Conservation (phyloP, 2,888 invertebrate genomes). For the Erynnis tages region DNA sequence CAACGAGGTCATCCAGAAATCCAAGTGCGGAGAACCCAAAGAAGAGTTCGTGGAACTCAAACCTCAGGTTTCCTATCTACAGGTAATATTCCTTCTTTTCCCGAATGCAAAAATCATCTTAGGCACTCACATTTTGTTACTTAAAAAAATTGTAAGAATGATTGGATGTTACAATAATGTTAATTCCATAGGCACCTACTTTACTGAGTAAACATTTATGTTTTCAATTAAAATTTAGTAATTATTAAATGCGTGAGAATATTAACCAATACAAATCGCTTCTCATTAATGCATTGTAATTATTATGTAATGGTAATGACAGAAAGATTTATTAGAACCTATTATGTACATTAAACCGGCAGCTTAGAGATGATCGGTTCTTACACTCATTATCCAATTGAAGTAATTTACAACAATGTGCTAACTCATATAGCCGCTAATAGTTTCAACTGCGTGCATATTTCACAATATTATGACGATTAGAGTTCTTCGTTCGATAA, state of each 20-base stretch:
- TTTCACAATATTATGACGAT: not conserved
- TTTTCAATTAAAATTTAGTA: too few relatives aligned
- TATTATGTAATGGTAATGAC: too few relatives aligned
- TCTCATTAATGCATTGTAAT: not conserved
- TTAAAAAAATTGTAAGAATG: too few relatives aligned
- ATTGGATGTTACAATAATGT: too few relatives aligned
- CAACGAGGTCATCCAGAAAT: slow-evolving; percentile 58
- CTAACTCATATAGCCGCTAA: not conserved
- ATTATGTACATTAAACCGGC: not conserved
- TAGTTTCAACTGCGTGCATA: not conserved
- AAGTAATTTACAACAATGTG: not conserved
- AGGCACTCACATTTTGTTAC: too few relatives aligned
- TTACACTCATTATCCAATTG: not conserved
- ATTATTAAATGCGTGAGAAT: not conserved
- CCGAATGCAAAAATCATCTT: too few relatives aligned
- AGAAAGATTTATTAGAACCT: too few relatives aligned
- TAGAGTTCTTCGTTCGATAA: not conserved
- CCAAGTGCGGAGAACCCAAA: slow-evolving; percentile 67
- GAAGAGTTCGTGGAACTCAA: slow-evolving; percentile 64
- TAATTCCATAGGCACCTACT: too few relatives aligned
- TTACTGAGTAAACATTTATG: too few relatives aligned
- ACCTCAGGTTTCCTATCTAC: slow-evolving; percentile 55
- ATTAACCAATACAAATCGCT: too few relatives aligned
- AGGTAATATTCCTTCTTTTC: slow-evolving; percentile 47
- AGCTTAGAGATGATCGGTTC: not conserved